Base-by-base conservation (phyloP, 2,797 vertebrate genomes). In the Eutrigla gurnardus region DNA sequence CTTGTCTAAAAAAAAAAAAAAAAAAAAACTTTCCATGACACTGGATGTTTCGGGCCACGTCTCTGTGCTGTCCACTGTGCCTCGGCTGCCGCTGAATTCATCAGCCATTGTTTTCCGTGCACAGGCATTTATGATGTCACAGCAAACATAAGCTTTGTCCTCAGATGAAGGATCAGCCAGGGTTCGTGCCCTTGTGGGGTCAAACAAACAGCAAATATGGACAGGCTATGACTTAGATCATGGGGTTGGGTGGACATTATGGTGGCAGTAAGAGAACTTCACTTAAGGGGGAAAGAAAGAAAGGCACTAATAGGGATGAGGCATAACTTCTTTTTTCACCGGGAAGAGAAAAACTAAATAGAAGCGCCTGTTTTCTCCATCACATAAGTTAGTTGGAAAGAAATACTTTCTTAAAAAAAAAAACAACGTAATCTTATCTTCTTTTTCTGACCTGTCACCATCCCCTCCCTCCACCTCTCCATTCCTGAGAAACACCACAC, bases 111-210 rank as follows among this genome's bases (percentile, higher is more conserved):
- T 91, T 90, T 80, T 88, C 89, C 77, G 83, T 81, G 86, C 80
- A 6, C 83, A 88, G 91, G 91, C 92, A 91, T 93, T 93, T 94
- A 92, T 93, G 90, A 93, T 90, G 91, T 92, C 91, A 93, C 91
- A 67, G 92, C 91, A 93, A 93, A 94, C 92, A 91, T 92, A 93
- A 93, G 92, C 92, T 92, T 93, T 93, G 92, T 93, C 89, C 92
- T 91, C 85, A 88, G 87, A 91, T 93, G 92, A 92, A 92, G 91
- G 92, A 93, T 93, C 90, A 91, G 88, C 81, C 77, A 83, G 84
- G 88, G 91, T 91, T 82, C 86, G 71, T 71, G 92, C 67, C 91
- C 91, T 63, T 32, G 14, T 55, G 84, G 84, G 92, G 90, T 93
- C 93, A 93, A 92, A 80, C 93, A 92, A 94, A 93, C 91, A 93